phyloP scores from a whole-genome alignment of 2,888 invertebrate species.

The Artemia sinica region DNA sequence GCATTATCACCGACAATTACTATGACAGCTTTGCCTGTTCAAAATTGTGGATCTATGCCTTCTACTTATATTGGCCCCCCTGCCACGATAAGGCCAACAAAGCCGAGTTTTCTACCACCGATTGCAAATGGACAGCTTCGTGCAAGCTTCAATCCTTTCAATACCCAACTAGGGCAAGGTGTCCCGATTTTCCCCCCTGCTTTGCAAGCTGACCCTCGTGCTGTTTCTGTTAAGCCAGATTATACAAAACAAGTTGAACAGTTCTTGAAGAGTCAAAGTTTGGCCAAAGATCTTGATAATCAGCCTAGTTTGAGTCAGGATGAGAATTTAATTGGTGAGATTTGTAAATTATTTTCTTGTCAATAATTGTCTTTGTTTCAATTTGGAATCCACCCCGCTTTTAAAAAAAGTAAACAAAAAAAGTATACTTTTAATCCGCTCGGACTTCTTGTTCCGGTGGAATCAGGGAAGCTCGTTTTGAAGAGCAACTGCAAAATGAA shows the following conservation, averaged over 20 bases:
- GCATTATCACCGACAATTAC: background rate
- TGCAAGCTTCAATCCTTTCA: slow-evolving; percentile 7
- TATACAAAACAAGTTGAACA: slow-evolving; percentile 17
- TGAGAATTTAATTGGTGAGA: background rate
- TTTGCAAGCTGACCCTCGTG: slow-evolving; percentile 1
- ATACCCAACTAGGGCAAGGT: background rate
- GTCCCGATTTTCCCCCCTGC: background rate
- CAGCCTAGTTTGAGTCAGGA: background rate
- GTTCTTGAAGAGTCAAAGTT: slow-evolving; percentile 17
- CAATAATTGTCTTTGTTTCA: no score
- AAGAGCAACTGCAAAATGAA: no score
- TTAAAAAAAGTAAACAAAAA: no score
- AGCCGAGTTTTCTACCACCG: background rate
- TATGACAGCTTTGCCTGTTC: background rate
- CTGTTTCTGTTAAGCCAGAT: slow-evolving; percentile 15
- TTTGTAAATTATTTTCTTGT: no score
- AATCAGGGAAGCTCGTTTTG: no score
- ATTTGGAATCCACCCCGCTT: no score
- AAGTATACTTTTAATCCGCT: no score
- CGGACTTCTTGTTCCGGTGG: no score
- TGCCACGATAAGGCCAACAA: background rate
- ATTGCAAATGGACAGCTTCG: slow-evolving; percentile 12
- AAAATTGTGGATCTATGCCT: slow-evolving; percentile 4
- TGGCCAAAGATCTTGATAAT: slow-evolving; percentile 4
- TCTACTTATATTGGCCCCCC: slow-evolving; percentile 7